Evolutionary conservation across 2,888 invertebrate genomes (phyloP).

Genomic region (Celastrina argiolus): DNA sequence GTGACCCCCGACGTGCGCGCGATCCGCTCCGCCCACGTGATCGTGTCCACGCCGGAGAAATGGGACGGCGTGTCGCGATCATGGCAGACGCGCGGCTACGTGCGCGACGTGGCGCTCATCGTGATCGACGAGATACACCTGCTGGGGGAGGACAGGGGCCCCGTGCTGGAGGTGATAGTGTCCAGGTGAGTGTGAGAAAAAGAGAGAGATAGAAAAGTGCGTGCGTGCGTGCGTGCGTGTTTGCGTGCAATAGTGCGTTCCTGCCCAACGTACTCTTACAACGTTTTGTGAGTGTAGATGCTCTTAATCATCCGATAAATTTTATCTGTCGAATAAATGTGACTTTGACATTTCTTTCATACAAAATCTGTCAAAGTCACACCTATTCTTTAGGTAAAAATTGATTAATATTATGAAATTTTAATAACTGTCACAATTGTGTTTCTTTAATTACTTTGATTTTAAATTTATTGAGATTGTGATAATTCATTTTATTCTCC

Average conservation of each 20-base stretch:
- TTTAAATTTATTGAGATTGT: no score
- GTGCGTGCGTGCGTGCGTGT: background rate
- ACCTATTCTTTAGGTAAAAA: no score
- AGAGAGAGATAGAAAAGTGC: background rate
- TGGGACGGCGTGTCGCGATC: conserved; percentile 99
- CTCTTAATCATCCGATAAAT: no score
- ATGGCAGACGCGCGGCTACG: conserved; percentile 98
- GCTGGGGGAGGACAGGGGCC: conserved; percentile 92
- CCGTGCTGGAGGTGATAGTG: conserved; percentile 97
- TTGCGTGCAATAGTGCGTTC: background rate
- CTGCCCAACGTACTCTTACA: background rate
- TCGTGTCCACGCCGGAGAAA: conserved; percentile 99
- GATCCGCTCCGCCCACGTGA: conserved; percentile 91
- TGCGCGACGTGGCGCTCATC: conserved; percentile 92
- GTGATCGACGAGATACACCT: conserved; percentile 99
- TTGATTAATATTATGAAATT: background rate
- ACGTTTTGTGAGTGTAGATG: no score
- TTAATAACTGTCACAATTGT: background rate
- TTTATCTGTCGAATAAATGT: no score
- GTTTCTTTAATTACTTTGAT: no score
- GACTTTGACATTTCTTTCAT: no score
- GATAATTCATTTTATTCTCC: background rate
- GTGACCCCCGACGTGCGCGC: conserved; percentile 91
- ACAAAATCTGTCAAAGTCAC: no score
- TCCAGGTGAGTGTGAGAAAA: conserved; percentile 74